These are phyloP conservation scores for Varanus salvator DNA, from an alignment of 2,113 vertebrate genomes.

Conservation along the genomic window DNA sequence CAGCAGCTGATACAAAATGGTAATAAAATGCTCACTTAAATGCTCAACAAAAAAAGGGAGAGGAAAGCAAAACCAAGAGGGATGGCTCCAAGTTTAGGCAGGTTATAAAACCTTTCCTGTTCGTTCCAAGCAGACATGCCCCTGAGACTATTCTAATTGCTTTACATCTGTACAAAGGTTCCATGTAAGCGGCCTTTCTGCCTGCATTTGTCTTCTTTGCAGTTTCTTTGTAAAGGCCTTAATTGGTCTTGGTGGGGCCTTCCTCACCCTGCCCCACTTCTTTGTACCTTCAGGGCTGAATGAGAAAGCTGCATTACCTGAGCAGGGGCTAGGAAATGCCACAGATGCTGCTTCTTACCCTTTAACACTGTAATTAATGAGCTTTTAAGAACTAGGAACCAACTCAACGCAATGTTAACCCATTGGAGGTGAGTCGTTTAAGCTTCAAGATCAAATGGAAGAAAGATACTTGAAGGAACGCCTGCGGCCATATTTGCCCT, in stretches of 20 bases:
- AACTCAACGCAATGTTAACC: constrained; percentile 77
- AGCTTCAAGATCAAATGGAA: constrained; percentile 68
- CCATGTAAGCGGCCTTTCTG: constrained; percentile 97
- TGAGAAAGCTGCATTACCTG: constrained; percentile 81
- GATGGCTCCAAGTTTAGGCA: constrained; percentile 92
- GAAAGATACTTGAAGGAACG: constrained; percentile 35
- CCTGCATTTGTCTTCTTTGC: constrained; percentile 99
- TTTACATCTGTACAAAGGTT: constrained; percentile 99
- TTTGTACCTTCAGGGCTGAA: constrained; percentile 85
- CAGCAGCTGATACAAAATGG: constrained; percentile 90
- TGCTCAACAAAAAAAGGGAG: constrained; percentile 86
- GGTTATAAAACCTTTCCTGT: constrained; percentile 90
- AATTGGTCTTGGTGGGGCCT: constrained; percentile 98
- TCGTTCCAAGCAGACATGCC: constrained; percentile 87
- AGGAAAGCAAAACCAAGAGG: constrained; percentile 84
- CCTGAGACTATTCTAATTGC: constrained; percentile 96
- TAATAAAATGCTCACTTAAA: constrained; percentile 89
- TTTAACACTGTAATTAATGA: constrained; percentile 97
- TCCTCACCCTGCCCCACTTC: constrained; percentile 41
- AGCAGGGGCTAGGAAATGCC: constrained; percentile 79
- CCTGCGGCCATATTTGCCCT: too few species aligned
- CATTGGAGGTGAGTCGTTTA: constrained; percentile 74
- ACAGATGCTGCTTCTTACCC: constrained; percentile 87
- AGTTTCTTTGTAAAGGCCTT: constrained; percentile 95
- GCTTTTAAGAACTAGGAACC: constrained; percentile 82